Conservation (phyloP, 2,797 vertebrate genomes). For the Aplochiton taeniatus region DNA sequence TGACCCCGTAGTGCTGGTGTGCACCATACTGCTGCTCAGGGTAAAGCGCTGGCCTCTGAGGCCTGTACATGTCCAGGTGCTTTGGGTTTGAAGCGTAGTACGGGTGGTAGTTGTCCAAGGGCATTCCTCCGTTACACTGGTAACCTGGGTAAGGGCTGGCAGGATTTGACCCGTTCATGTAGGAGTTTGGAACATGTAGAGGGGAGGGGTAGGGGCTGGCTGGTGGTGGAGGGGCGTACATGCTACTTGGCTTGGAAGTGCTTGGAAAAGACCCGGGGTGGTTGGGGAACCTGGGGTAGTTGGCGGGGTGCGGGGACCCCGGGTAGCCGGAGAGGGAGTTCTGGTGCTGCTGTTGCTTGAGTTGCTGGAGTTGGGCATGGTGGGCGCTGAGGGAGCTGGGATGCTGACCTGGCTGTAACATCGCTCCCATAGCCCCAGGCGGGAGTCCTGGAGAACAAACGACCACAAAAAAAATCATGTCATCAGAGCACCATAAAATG, state of each 20-base stretch:
- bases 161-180: constrained; percentile 85
- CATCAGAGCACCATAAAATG: background rate
- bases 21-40: constrained; percentile 84
- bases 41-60: constrained; percentile 85
- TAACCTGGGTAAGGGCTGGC: constrained; percentile 82
- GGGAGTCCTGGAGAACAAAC: constrained; percentile 53
- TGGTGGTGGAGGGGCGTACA: constrained; percentile 79
- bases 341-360: constrained; percentile 74
- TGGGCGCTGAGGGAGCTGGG: constrained; percentile 65
- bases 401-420: constrained; percentile 62
- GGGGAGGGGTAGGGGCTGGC: constrained; percentile 79
- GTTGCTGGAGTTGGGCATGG: constrained; percentile 55
- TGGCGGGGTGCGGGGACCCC: constrained; percentile 75
- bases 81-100: constrained; percentile 86
- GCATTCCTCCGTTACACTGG: constrained; percentile 86
- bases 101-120: constrained; percentile 82
- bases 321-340: constrained; percentile 73
- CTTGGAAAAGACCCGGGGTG: constrained; percentile 77
- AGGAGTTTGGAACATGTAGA: constrained; percentile 80
- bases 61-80: constrained; percentile 84
- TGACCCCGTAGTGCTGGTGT: constrained; percentile 81
- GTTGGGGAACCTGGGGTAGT: constrained; percentile 80
- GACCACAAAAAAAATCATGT: background rate
- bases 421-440: constrained; percentile 58
- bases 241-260: constrained; percentile 77